Evolutionary conservation across 2,797 vertebrate genomes (phyloP).

Genomic region (Nannoperca obscura): DNA sequence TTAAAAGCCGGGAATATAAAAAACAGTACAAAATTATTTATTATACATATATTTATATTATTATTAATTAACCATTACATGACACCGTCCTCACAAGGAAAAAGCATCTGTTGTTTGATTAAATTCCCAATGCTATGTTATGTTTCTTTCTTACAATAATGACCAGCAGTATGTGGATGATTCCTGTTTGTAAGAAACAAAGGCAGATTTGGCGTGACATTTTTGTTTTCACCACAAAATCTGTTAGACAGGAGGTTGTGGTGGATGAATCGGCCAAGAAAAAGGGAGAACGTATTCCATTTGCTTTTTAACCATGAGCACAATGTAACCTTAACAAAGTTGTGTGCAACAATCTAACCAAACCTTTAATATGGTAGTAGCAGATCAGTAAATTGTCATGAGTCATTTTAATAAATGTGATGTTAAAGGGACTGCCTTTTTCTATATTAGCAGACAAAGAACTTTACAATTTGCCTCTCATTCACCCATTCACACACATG

Average conservation of each 20-base stretch:
- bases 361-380: not conserved
- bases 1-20: not conserved
- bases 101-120: not conserved
- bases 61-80: no score
- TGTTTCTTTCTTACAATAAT: no score
- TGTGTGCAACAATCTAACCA: not conserved
- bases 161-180: no score
- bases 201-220: no score
- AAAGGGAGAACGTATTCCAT: not conserved
- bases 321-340: not conserved
- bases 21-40: no score
- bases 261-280: no score
- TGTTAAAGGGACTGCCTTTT: not conserved
- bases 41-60: no score
- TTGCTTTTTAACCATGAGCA: constrained; percentile 1
- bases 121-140: no score
- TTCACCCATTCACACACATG: not conserved
- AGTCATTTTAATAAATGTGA: not conserved
- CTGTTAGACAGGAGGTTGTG: no score
- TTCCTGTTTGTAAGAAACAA: no score
- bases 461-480: not conserved
- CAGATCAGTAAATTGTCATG: not conserved
- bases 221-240: not conserved
- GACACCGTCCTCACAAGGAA: not conserved
- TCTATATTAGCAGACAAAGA: not conserved